Base-by-base conservation (phyloP, 2,888 invertebrate genomes). In the Branchipolynoe longqiensis region DNA sequence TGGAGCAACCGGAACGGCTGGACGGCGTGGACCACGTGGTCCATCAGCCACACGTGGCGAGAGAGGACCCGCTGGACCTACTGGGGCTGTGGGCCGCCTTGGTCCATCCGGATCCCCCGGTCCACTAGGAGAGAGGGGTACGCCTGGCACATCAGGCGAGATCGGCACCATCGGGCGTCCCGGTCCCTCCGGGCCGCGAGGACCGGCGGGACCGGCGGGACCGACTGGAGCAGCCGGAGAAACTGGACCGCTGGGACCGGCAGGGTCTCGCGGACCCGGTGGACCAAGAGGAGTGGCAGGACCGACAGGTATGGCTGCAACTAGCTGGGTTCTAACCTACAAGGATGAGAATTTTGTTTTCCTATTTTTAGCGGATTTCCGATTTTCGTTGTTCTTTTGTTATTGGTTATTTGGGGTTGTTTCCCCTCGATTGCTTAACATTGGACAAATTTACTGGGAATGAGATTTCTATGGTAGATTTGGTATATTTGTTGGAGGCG, bases 101-200 rank as follows among this genome's bases (percentile, higher is more conserved):
- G 81, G 82, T 33, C 58, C 31, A 28, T 18, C 54, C 40, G 88
- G 88, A 41, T 48, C 48, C 22, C 82, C 85, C 28, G 89, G 88
- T 38, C 84, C 86, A 48, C 62, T 84, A 83, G 89, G 89, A 14
- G 83, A 33, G 18, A 78, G 81, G 59, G 89, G 89, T 36, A 56
- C 33, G 14, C 81, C 69, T 25, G 87, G 87, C 74, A 83, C 82
- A 36, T 59, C 64, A 64, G 87, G 87, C 3, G 3, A 18, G 8
- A 40, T 58, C 8, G 85, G 85, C 31, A 8, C 33, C 6, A 18
- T 6, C 33, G 73, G 31, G 54, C 59, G 14, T 36, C 0, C 84
- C 33, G 84, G 58, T 59, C 73, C 73, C 1, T 31, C 84, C 28
- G 84, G 84, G 33, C n/a, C 25, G 14, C 31, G 6, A 40, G 84